Evolutionary conservation across 2,113 vertebrate genomes (phyloP), one percentile per base, ranked within the genome.

Genomic region (Podilymbus podiceps): DNA sequence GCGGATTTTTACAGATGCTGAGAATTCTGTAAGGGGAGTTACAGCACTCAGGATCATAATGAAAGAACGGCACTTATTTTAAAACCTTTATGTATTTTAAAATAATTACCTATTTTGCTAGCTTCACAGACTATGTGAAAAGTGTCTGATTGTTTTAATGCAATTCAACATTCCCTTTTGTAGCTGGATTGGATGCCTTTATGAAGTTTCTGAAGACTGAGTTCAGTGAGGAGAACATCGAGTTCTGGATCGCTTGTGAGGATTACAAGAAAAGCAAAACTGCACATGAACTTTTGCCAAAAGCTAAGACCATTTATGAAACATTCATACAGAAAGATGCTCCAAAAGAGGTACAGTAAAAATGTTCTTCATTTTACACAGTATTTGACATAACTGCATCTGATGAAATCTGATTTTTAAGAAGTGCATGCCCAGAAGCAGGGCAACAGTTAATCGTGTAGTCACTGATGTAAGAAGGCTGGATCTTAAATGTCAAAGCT

Each of bases 141-240:
- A 76, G 4, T 60, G 21, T 50, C 33, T 25, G 59, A 27, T n/a
- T 15, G 15, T 33, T 56, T 68, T 15, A 81, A 85, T 47, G 20
- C 30, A 62, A 79, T 74, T 75, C 25, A 59, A 60, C 35, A 60
- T 71, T 93, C 71, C 33, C 59, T 78, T 82, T 62, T 67, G 38
- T 92, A 99, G 99, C 98, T 97, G 99, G 99, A 53, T 88, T 99
- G 84, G 97, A 99, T 62, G 97, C 97, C 80, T 99, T 99, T 94
- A 98, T 98, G 13, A 98, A 97, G 77, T 99, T 99, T 94, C 98
- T 99, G 95, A 98, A 98, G 97, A 99, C 98, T 5, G 99, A 99
- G 95, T 99, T 99, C 98, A 99, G 99, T 15, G 99, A 99, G 80
- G 99, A 99, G 97, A 99, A 99, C 97, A 99, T 99, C 0, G 99